Base-by-base conservation (phyloP, 2,797 vertebrate genomes). In the Yasuhikotakia modesta region DNA sequence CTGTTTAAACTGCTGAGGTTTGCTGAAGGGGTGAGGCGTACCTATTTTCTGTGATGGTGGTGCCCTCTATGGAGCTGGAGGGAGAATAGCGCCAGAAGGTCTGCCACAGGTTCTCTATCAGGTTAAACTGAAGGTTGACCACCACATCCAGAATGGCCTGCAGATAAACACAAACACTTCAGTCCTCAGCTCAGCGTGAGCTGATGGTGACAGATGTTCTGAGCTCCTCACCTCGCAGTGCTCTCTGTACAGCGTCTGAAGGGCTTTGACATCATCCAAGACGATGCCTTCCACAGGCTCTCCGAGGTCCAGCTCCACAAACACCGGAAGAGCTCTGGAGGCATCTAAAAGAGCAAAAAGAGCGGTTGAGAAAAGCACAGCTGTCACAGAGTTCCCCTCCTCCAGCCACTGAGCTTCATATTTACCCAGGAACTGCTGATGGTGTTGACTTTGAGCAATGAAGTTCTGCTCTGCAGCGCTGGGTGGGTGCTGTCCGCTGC, bases 91-190 rank as follows among this genome's bases (percentile, higher is more conserved):
- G 93, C 98, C 98, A 99, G 89, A 99, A 99, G 2, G 98, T 96
- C 81, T 97, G 95, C 98, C 98, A 99, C 63, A 99, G 89, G 83
- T 98, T 99, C 92, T 99, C 98, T 5, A 99, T 96, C 61, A 96
- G 96, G 84, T 96, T 95, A 72, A 99, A 98, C 88, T 99, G 97
- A 8, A 99, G 96, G 87, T 96, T 97, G 90, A 97, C 94, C 21
- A 99, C 96, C 0, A 98, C 96, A 5, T 98, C 97, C 85, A 99
- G 66, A 72, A 97, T 99, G 10, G 95, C 96, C 98, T 99, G 78
- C 43, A 77, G 80, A 35, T 45, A 68, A 74, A 19, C 53, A 22
- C 11, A 5, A 30, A 17, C 16, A 0, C 45, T 69, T 70, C 24
- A 68, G 2, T 32, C 0, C 0, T 17, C 17, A 60, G 30, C 27